These are phyloP conservation scores for Exephanes ischioxanthus DNA, from an alignment of 2,888 invertebrate genomes.

Conservation along the genomic window DNA sequence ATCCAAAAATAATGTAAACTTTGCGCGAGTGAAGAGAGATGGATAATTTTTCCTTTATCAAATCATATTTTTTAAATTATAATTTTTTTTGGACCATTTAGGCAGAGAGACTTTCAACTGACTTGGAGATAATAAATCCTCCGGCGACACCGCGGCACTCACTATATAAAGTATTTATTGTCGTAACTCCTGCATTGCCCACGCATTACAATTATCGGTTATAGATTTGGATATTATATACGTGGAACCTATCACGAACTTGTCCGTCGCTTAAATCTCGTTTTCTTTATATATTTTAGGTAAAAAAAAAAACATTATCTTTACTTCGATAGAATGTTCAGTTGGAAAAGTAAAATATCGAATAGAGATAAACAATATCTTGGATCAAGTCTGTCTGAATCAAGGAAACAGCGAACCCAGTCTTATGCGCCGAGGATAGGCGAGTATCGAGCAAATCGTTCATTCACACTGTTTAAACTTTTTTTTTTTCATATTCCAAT, in stretches of 20 bases:
- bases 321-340: conserved; percentile 40
- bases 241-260: conserved; percentile 45
- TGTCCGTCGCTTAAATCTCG: conserved; percentile 40
- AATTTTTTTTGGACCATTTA: conserved; percentile 48
- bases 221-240: conserved; percentile 59
- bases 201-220: conserved; percentile 66
- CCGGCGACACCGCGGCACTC: conserved; percentile 54
- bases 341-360: conserved; percentile 34
- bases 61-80: background rate
- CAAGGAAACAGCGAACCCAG: conserved; percentile 39
- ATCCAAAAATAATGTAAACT: no score
- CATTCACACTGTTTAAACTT: conserved; percentile 2
- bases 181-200: conserved; percentile 74
- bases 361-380: conserved; percentile 38
- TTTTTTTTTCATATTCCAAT: background rate
- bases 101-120: conserved; percentile 48
- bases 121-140: conserved; percentile 53
- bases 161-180: conserved; percentile 76
- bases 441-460: conserved; percentile 29
- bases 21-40: background rate
- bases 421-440: conserved; percentile 41
- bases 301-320: conserved; percentile 28
- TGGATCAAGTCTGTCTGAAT: conserved; percentile 38
- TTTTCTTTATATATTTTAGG: conserved; percentile 38
- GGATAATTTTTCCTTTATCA: background rate